Evolutionary conservation across 64 coral and sea anemone genomes (phyloP).

Genomic region (Porites lutea): DNA sequence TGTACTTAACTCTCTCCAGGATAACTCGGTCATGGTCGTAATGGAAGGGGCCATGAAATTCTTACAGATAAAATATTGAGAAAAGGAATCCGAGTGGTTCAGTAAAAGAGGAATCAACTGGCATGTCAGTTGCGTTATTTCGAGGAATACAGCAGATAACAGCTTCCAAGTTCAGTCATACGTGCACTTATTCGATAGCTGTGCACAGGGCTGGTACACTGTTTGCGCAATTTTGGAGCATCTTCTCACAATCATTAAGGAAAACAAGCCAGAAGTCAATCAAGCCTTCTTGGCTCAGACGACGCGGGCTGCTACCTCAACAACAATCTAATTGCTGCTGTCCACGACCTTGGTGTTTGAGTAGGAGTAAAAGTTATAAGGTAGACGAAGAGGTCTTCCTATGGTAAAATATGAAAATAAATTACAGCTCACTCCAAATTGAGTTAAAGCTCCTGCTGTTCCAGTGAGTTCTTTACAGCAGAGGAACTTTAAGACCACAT

Average conservation of each 20-base stretch:
- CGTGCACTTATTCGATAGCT: background rate
- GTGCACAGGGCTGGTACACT: background rate
- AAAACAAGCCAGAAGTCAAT: too few relatives aligned
- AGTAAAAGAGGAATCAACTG: slow-evolving; percentile 30
- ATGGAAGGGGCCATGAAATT: slow-evolving; percentile 68
- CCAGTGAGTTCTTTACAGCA: background rate
- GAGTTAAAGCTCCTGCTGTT: background rate
- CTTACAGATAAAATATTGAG: background rate
- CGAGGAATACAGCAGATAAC: background rate
- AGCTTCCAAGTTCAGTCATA: background rate
- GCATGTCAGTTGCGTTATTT: slow-evolving; percentile 1
- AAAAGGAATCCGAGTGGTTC: slow-evolving; percentile 53
- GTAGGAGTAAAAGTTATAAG: too few relatives aligned
- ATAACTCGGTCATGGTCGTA: slow-evolving; percentile 24
- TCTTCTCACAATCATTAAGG: background rate
- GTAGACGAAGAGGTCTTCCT: too few relatives aligned
- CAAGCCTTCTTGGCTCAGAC: too few relatives aligned
- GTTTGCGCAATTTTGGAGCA: background rate
- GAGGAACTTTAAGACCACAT: too few relatives aligned
- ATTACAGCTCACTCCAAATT: too few relatives aligned
- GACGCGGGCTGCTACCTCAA: too few relatives aligned
- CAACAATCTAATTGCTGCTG: too few relatives aligned
- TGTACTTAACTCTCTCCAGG: slow-evolving; percentile 6
- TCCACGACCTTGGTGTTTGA: too few relatives aligned
- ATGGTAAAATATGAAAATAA: too few relatives aligned